These are phyloP conservation scores for Silurus glanis DNA, from an alignment of 2,113 vertebrate species.

Conservation along the genomic window DNA sequence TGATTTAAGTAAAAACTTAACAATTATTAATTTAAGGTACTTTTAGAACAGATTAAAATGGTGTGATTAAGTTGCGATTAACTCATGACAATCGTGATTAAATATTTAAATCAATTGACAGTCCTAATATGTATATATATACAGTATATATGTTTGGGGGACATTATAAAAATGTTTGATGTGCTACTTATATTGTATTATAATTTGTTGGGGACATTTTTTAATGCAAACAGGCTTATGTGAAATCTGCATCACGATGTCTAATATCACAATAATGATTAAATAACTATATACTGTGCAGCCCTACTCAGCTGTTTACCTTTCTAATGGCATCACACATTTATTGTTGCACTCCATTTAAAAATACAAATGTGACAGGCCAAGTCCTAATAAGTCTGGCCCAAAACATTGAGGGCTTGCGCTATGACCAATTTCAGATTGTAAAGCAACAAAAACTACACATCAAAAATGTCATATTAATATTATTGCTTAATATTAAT, in stretches of 20 bases:
- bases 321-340: background rate
- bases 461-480: constrained; percentile 72
- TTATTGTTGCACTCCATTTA: background rate
- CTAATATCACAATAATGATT: background rate
- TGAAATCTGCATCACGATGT: background rate
- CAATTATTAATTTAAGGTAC: too few species aligned
- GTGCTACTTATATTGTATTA: too few species aligned
- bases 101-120: too few species aligned
- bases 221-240: background rate
- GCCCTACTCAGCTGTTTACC: background rate
- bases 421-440: constrained; percentile 53
- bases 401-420: constrained; percentile 38
- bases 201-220: background rate
- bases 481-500: constrained; percentile 95
- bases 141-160: background rate
- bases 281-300: background rate
- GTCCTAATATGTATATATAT: too few species aligned
- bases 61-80: too few species aligned
- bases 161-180: background rate
- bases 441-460: constrained; percentile 53
- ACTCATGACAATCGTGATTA: too few species aligned
- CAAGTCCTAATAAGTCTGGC: constrained; percentile 57
- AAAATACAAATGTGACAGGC: constrained; percentile 38
- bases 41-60: too few species aligned
- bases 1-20: too few species aligned